phyloP scores from a whole-genome alignment of 2,797 vertebrate species.

The Neomorphus geoffroyi region DNA sequence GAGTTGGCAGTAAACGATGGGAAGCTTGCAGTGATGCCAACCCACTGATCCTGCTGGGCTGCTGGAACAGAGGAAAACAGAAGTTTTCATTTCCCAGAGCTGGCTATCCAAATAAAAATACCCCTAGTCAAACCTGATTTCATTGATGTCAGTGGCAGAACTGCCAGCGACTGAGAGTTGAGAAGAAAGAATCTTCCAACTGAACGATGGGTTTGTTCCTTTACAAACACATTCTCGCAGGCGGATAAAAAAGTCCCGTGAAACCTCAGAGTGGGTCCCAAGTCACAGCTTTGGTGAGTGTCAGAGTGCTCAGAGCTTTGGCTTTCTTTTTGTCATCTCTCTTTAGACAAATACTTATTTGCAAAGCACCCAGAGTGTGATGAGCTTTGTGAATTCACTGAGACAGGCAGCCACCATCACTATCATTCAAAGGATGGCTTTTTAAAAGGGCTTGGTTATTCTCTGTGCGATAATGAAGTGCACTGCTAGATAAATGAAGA shows the following conservation, averaged over 20 bases:
- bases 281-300: background rate
- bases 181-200: background rate
- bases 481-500: background rate
- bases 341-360: background rate
- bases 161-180: background rate
- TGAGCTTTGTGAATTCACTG: background rate
- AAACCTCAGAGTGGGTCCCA: background rate
- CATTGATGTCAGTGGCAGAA: background rate
- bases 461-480: background rate
- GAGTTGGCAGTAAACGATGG: background rate
- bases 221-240: background rate
- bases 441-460: background rate
- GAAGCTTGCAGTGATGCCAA: background rate
- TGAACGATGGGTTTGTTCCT: background rate
- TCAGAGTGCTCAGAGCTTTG: background rate
- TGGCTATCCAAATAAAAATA: background rate
- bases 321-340: background rate
- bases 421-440: background rate
- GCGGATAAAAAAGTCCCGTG: background rate
- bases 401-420: background rate
- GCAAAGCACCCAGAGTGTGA: background rate
- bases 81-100: background rate
- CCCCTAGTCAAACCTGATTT: background rate
- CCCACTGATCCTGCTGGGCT: background rate
- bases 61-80: background rate